Percentiles rank a stretch among this genome's conserved stretches.
These are phyloP conservation scores for Ashinkailepas kermadecensis DNA, from an alignment of 2,888 invertebrate species.

Conservation along the genomic window DNA sequence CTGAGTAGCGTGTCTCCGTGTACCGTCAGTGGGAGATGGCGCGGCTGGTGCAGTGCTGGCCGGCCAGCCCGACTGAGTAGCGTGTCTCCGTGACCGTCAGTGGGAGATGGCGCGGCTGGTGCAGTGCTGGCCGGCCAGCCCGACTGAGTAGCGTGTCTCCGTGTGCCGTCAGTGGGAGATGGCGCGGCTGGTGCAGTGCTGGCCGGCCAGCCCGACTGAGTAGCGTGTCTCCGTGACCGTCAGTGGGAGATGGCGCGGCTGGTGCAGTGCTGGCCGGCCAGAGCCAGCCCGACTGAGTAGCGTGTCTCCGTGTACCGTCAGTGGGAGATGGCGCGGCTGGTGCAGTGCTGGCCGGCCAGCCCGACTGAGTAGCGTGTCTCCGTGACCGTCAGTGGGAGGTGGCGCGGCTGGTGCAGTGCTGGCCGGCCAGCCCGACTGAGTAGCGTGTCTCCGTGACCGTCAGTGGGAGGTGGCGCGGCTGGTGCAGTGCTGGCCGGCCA, in stretches of 20 bases:
- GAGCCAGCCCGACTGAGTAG: too few species aligned
- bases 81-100: slow-evolving; percentile 49
- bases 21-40: slow-evolving; percentile 48
- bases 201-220: background rate
- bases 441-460: slow-evolving; percentile 42
- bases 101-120: background rate
- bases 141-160: slow-evolving; percentile 25
- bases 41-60: slow-evolving; percentile 7
- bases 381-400: slow-evolving; percentile 48
- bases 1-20: slow-evolving; percentile 32
- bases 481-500: background rate
- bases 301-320: slow-evolving; percentile 49
- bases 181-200: slow-evolving; percentile 13
- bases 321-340: background rate
- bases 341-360: background rate
- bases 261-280: slow-evolving; percentile 4
- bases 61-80: too few species aligned
- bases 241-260: slow-evolving; percentile 42
- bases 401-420: slow-evolving; percentile 13
- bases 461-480: slow-evolving; percentile 42
- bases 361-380: slow-evolving; percentile 22
- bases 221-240: slow-evolving; percentile 42
- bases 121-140: background rate
- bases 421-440: background rate
- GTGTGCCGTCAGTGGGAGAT: slow-evolving; percentile 49